These are phyloP conservation scores for Egretta garzetta DNA, from an alignment of 2,113 vertebrate species.

Conservation along the genomic window DNA sequence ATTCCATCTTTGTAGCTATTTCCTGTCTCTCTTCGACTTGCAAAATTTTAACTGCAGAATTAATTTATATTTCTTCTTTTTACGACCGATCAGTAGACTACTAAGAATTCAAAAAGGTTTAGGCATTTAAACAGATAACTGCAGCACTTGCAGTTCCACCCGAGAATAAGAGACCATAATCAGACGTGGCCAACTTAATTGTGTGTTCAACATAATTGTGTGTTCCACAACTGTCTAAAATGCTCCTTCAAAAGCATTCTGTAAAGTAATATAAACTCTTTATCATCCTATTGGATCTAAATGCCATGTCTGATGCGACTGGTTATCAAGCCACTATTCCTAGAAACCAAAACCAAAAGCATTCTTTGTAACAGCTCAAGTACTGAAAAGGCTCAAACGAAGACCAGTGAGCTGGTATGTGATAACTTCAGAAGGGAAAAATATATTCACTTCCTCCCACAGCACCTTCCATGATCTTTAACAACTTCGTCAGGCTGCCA, in stretches of 20 bases:
- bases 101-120: background rate
- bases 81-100: background rate
- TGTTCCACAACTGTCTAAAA: background rate
- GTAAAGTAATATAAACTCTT: background rate
- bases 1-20: background rate
- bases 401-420: background rate
- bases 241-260: background rate
- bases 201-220: background rate
- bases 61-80: background rate
- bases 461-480: background rate
- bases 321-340: background rate
- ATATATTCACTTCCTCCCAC: background rate
- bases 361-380: background rate
- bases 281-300: background rate
- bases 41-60: background rate
- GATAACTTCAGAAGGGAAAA: background rate
- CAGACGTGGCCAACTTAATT: background rate
- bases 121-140: background rate
- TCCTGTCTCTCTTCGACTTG: background rate
- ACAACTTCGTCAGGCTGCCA: background rate
- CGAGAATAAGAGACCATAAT: background rate
- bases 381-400: background rate
- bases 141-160: background rate
- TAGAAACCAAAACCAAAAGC: background rate
- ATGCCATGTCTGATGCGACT: background rate